These are phyloP conservation scores for Drosophila austrosaltans DNA, from an alignment of 2,888 invertebrate species.

Conservation along the genomic window DNA sequence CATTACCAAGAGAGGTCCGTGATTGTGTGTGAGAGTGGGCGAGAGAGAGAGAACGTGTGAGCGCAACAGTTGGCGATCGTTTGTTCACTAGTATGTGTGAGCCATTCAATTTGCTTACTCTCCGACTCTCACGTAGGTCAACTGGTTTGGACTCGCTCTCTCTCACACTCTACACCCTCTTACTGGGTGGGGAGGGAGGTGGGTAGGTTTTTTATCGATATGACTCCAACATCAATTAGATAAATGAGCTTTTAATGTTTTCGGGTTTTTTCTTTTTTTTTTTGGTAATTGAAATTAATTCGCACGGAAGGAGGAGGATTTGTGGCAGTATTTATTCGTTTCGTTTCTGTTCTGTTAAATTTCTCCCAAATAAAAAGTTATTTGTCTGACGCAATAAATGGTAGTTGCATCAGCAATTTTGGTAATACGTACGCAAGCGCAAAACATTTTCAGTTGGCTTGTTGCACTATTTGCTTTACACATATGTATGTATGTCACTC, in stretches of 20 bases:
- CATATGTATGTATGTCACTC: background rate
- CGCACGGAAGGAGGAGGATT: slow-evolving; percentile 16
- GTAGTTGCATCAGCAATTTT: slow-evolving; percentile 69
- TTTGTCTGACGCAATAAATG: slow-evolving; percentile 67
- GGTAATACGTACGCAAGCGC: slow-evolving; percentile 59
- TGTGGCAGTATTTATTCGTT: slow-evolving; percentile 28
- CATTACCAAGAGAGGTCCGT: background rate
- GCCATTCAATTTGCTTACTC: background rate
- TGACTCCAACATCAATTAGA: slow-evolving; percentile 60
- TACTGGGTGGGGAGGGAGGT: background rate
- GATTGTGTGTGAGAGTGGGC: too few species aligned
- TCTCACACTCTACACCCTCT: slow-evolving; percentile 11
- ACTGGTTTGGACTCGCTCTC: slow-evolving; percentile 2
- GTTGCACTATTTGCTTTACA: slow-evolving; percentile 1
- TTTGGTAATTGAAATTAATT: slow-evolving; percentile 57
- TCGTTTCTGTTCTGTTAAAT: slow-evolving; percentile 35
- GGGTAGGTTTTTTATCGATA: slow-evolving; percentile 23
- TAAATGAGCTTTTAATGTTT: slow-evolving; percentile 68
- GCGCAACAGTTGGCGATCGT: slow-evolving; percentile 3
- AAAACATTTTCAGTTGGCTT: slow-evolving; percentile 23
- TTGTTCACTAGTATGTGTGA: background rate
- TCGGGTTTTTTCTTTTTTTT: slow-evolving; percentile 13
- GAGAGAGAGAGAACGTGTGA: slow-evolving; percentile 1
- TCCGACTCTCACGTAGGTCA: slow-evolving; percentile 9
- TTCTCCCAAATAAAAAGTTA: background rate